Percentiles rank a stretch among this genome's conserved stretches.
These are phyloP conservation scores for Meles meles DNA, from an alignment of 2,113 vertebrate genomes.

Conservation along the genomic window DNA sequence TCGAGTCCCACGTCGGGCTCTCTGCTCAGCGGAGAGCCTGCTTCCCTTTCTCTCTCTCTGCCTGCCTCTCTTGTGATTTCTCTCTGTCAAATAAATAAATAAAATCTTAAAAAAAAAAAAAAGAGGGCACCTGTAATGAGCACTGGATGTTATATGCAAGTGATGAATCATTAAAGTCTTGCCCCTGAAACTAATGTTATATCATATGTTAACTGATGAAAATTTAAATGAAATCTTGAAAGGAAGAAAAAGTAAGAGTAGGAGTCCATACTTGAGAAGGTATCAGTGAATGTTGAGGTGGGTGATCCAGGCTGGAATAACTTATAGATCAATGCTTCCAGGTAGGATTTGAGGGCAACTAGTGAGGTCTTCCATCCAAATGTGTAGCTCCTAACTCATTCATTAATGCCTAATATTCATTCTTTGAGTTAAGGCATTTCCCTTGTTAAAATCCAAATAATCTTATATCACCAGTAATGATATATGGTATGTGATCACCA, in stretches of 20 bases:
- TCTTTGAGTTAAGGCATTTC: not conserved
- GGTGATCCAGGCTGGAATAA: not conserved
- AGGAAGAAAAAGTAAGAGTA: not conserved
- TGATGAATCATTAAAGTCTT: not conserved
- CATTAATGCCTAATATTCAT: not conserved
- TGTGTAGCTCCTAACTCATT: not conserved
- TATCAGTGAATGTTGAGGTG: not conserved
- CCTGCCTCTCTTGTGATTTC: too few relatives aligned
- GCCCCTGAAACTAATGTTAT: not conserved
- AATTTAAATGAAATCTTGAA: not conserved
- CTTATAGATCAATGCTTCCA: not conserved
- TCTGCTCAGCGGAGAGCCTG: too few relatives aligned
- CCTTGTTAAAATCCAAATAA: not conserved
- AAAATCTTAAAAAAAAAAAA: too few relatives aligned
- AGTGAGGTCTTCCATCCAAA: not conserved
- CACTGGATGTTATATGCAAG: not conserved
- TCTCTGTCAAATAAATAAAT: too few relatives aligned
- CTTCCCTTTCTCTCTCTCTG: too few relatives aligned
- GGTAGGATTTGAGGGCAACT: not conserved
- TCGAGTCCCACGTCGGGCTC: too few relatives aligned
- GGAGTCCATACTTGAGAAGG: not conserved
- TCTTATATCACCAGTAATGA: not conserved
- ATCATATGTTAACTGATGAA: not conserved
- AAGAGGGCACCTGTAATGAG: not conserved
- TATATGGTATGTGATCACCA: not conserved